A percentile compares a stretch with the other conserved stretches of the same genome.
These are phyloP conservation scores for Wiebesia pumilae DNA, from an alignment of 1,140 invertebrate genomes.

Conservation along the genomic window DNA sequence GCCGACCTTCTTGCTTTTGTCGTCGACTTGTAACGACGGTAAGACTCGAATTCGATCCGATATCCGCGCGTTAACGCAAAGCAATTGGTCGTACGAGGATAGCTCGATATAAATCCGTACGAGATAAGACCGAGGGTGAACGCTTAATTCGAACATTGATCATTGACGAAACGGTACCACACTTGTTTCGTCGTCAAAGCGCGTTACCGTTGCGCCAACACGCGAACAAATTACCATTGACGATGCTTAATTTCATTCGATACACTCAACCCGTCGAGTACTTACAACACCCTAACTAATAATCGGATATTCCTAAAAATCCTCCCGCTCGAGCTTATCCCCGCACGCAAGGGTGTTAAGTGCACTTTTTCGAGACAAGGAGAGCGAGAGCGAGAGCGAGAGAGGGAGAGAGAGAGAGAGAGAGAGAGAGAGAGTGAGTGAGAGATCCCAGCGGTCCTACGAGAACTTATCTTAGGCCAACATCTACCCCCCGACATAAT, in stretches of 20 bases:
- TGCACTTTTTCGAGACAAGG: not conserved
- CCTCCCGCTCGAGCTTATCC: not conserved
- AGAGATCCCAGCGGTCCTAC: not conserved
- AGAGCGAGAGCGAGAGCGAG: not conserved
- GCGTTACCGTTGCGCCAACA: not conserved
- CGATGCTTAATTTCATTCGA: not conserved
- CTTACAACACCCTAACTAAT: constrained; percentile 31
- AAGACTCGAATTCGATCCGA: not conserved
- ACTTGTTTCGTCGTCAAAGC: not conserved
- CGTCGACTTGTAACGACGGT: no score
- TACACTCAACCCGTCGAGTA: not conserved
- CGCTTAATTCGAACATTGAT: no score
- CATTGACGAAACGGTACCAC: no score
- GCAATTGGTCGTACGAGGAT: not conserved
- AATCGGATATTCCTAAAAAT: constrained; percentile 11
- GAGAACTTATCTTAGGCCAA: not conserved
- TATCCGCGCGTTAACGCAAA: not conserved
- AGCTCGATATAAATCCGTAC: no score
- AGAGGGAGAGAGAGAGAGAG: not conserved
- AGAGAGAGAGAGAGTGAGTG: not conserved
- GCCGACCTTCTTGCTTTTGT: no score
- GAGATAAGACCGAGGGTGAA: no score
- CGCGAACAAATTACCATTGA: not conserved
- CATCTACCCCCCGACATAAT: constrained; percentile 28
- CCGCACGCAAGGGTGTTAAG: not conserved